These are phyloP conservation scores for Poeciliopsis infans DNA, from an alignment of 2,797 vertebrate genomes.

Conservation along the genomic window DNA sequence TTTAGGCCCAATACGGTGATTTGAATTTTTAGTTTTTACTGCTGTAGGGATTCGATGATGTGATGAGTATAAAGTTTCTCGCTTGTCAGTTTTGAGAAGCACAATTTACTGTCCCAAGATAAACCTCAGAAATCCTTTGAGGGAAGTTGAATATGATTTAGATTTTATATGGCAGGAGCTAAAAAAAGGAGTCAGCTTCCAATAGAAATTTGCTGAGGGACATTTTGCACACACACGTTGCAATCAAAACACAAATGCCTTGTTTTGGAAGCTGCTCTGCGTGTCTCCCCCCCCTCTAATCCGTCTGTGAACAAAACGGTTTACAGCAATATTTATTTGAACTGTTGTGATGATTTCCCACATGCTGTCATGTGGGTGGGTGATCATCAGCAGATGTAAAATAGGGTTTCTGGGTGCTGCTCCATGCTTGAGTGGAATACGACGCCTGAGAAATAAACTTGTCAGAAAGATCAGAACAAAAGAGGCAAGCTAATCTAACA, in stretches of 20 bases:
- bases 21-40: not conserved
- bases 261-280: constrained; percentile 9
- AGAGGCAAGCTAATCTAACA: not conserved
- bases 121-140: constrained; percentile 32
- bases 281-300: constrained; percentile 6
- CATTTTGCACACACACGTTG: constrained; percentile 7
- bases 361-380: constrained; percentile 8
- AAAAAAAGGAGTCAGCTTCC: constrained; percentile 15
- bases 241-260: constrained; percentile 40
- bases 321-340: constrained; percentile 24
- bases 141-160: constrained; percentile 33
- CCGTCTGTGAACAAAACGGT: constrained; percentile 7
- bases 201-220: constrained; percentile 11
- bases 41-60: not conserved
- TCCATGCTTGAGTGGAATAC: constrained; percentile 45
- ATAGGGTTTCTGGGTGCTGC: constrained; percentile 38
- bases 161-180: not conserved
- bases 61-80: not conserved
- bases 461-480: not conserved
- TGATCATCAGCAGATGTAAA: constrained; percentile 14
- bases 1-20: not conserved
- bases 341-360: constrained; percentile 7
- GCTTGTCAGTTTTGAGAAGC: not conserved
- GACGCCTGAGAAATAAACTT: constrained; percentile 9
- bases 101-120: not conserved